These are phyloP conservation scores for Euclidia mi DNA, from an alignment of 2,888 invertebrate species.

Conservation along the genomic window DNA sequence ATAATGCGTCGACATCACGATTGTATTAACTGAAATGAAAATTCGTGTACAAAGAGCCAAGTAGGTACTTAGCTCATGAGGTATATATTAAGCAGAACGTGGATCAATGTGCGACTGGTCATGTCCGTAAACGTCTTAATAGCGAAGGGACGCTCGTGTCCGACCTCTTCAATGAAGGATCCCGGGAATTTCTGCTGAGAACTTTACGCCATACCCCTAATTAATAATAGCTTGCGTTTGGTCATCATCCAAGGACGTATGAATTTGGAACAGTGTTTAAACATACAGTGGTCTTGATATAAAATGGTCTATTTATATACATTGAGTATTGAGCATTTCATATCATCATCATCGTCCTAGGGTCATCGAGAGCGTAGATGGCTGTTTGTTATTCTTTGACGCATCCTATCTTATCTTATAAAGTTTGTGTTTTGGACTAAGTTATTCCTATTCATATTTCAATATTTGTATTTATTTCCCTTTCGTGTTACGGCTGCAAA, in stretches of 20 bases:
- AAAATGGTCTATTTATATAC: too few relatives aligned
- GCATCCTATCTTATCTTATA: too few relatives aligned
- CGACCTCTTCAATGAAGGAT: conserved; percentile 32
- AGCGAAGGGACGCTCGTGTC: conserved; percentile 22
- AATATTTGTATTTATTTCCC: too few relatives aligned
- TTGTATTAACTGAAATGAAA: background rate
- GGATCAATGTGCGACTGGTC: conserved; percentile 7
- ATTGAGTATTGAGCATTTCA: too few relatives aligned
- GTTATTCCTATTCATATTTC: too few relatives aligned
- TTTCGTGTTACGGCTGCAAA: too few relatives aligned
- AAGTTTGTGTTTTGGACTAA: too few relatives aligned
- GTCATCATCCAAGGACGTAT: conserved; percentile 10
- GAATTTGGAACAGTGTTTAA: background rate
- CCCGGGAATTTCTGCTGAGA: conserved; percentile 10
- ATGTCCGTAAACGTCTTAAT: conserved; percentile 24
- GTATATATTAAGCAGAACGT: conserved; percentile 6
- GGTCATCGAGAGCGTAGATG: too few relatives aligned
- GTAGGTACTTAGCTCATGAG: conserved; percentile 1
- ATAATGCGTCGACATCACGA: background rate
- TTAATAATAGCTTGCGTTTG: conserved; percentile 37
- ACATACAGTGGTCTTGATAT: too few relatives aligned
- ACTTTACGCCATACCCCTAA: conserved; percentile 30
- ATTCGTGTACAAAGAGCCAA: background rate
- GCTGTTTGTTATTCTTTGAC: too few relatives aligned
- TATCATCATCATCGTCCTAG: too few relatives aligned